Conservation (phyloP, 2,888 invertebrate species). For the Gordius sp. region DNA sequence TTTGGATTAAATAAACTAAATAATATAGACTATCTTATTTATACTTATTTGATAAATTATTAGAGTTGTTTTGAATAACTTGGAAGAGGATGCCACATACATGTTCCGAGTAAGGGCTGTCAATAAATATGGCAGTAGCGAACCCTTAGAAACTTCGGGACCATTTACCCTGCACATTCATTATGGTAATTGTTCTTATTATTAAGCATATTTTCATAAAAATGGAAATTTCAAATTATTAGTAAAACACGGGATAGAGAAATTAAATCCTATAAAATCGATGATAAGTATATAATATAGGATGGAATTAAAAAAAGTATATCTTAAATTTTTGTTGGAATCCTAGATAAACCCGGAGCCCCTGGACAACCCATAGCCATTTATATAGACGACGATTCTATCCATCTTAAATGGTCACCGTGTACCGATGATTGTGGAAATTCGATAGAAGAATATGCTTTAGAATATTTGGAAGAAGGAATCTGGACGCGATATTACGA, state of each 20-base stretch:
- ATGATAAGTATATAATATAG: background rate
- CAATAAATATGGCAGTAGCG: conserved; percentile 89
- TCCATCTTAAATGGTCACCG: background rate
- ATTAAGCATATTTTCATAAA: background rate
- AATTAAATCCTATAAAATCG: background rate
- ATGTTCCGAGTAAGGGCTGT: conserved; percentile 92
- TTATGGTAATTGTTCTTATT: conserved; percentile 48
- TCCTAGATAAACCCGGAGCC: background rate
- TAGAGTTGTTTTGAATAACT: conserved; percentile 24
- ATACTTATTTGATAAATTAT: no score
- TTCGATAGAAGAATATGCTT: background rate
- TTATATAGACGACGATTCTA: background rate
- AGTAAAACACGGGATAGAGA: background rate
- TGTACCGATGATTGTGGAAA: background rate
- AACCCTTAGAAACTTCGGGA: conserved; percentile 63
- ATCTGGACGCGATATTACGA: no score
- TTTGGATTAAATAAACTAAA: no score
- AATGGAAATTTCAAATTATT: conserved; percentile 9
- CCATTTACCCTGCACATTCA: conserved; percentile 93
- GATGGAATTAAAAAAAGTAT: no score
- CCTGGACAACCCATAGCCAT: background rate
- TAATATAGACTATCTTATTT: no score
- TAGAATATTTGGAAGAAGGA: background rate
- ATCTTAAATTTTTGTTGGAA: background rate
- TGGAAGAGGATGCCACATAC: conserved; percentile 79